Evolutionary conservation across 2,113 vertebrate species (phyloP).

Genomic region (Osmerus eperlanus): DNA sequence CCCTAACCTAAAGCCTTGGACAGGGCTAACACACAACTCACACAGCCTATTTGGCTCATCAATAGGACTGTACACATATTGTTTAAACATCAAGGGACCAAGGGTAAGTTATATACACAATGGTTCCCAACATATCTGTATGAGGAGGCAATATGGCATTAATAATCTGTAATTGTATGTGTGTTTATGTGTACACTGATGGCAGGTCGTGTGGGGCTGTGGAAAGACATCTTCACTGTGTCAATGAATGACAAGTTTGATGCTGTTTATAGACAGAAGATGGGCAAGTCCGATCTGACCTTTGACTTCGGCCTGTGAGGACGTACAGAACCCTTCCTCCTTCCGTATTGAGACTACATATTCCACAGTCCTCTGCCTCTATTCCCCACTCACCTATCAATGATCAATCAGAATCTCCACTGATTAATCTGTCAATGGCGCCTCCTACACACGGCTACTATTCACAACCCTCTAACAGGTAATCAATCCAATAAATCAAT

Average conservation of each 20-base stretch:
- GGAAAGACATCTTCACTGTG: slow-evolving; percentile 99
- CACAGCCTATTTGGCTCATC: slow-evolving; percentile 10
- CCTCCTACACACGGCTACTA: too few species aligned
- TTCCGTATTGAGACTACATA: slow-evolving; percentile 6
- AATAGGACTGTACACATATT: slow-evolving; percentile 14
- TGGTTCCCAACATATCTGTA: not conserved
- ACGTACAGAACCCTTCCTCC: slow-evolving; percentile 5
- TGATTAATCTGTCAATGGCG: not conserved
- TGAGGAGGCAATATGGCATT: not conserved
- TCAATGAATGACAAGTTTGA: slow-evolving; percentile 99
- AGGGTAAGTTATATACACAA: slow-evolving; percentile 43
- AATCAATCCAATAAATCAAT: too few species aligned
- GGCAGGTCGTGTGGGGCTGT: slow-evolving; percentile 89
- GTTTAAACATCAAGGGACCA: slow-evolving; percentile 7
- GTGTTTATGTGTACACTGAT: slow-evolving; percentile 2
- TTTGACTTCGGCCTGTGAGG: slow-evolving; percentile 92
- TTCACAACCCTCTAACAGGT: too few species aligned
- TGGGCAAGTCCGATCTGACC: slow-evolving; percentile 92
- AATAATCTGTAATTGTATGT: not conserved
- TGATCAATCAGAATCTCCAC: not conserved
- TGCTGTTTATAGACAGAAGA: slow-evolving; percentile 91
- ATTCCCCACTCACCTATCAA: not conserved
- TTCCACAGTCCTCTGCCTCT: slow-evolving; percentile 7
- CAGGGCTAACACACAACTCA: slow-evolving; percentile 60
- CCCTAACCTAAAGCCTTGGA: slow-evolving; percentile 71